Conservation (phyloP, 2,888 invertebrate species). For the Litoditis marina region DNA sequence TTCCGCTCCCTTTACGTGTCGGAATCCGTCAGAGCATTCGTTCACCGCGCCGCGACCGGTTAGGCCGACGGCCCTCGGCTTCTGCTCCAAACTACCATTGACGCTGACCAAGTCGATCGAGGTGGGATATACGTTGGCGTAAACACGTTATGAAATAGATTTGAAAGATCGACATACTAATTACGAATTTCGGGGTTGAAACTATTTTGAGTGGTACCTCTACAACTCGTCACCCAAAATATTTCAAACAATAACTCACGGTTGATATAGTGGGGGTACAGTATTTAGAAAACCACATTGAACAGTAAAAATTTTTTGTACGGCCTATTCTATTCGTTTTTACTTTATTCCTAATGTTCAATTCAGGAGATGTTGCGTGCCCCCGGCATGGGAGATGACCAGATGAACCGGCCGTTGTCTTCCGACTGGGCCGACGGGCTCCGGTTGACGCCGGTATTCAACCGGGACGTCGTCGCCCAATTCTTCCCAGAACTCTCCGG, state of each 20-base stretch:
- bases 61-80: constrained; percentile 26
- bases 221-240: too few species aligned
- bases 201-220: too few species aligned
- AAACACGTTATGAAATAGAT: not conserved
- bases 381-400: constrained; percentile 31
- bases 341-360: constrained; percentile 2
- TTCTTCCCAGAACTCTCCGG: constrained; percentile 51
- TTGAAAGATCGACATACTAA: too few species aligned
- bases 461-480: constrained; percentile 53
- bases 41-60: constrained; percentile 12
- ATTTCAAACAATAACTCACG: too few species aligned
- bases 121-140: constrained; percentile 4
- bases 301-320: too few species aligned
- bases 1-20: too few species aligned
- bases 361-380: constrained; percentile 44
- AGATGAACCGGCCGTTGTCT: constrained; percentile 40
- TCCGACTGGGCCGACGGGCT: constrained; percentile 47
- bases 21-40: not conserved
- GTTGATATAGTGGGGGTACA: too few species aligned
- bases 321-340: too few species aligned
- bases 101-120: constrained; percentile 54
- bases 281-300: too few species aligned
- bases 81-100: constrained; percentile 48
- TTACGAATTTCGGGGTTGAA: too few species aligned
- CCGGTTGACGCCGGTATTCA: constrained; percentile 52